These are phyloP conservation scores for Gymnogyps californianus DNA, from an alignment of 2,113 vertebrate species.

Conservation along the genomic window DNA sequence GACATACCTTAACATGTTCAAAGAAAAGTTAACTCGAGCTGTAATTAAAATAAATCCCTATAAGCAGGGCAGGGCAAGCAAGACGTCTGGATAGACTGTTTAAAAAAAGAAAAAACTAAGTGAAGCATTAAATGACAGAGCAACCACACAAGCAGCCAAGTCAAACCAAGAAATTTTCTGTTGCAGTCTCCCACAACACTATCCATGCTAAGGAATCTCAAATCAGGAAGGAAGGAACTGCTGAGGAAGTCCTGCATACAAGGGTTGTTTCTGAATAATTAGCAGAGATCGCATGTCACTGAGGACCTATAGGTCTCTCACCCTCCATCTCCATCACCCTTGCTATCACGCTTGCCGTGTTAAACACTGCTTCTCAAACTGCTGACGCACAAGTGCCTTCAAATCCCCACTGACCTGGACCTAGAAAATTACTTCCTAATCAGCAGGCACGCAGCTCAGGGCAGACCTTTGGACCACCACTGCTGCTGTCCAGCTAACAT, in stretches of 20 bases:
- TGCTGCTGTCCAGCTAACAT: not conserved
- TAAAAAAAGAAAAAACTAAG: not conserved
- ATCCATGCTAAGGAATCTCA: not conserved
- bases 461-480: not conserved
- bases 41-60: slow-evolving; percentile 63
- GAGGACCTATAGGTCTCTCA: not conserved
- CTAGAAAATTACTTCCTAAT: not conserved
- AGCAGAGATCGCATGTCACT: rapidly evolving
- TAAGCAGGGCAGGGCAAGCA: slow-evolving; percentile 18
- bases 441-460: not conserved
- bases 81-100: not conserved
- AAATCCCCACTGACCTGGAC: not conserved
- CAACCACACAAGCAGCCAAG: not conserved
- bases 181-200: not conserved
- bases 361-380: not conserved
- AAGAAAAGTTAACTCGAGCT: slow-evolving; percentile 57
- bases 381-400: not conserved
- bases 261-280: not conserved
- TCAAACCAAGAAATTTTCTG: not conserved
- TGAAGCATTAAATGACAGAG: not conserved
- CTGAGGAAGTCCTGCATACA: not conserved
- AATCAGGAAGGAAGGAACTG: not conserved
- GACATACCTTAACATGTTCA: slow-evolving; percentile 69
- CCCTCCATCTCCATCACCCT: not conserved
- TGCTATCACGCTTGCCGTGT: not conserved